A percentile compares a stretch with the other conserved stretches of the same genome.
Conservation (phyloP, 2,888 invertebrate genomes). For the Drepanosiphum platanoidis region DNA sequence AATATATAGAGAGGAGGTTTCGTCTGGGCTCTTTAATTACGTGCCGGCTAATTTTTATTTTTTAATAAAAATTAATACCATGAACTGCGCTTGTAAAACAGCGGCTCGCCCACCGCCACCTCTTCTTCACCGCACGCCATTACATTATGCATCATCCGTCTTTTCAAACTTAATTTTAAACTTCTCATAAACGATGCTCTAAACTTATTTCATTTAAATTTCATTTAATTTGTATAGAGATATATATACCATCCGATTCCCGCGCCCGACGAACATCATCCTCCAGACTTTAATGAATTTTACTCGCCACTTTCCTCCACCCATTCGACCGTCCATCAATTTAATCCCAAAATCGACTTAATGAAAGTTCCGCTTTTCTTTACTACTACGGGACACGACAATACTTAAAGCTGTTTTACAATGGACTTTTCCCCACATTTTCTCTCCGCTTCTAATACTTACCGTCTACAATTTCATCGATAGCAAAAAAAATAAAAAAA, state of each 20-base stretch:
- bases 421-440: constrained; percentile 35
- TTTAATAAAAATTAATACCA: constrained; percentile 60
- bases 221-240: constrained; percentile 59
- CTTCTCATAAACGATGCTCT: constrained; percentile 62
- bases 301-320: constrained; percentile 53
- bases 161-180: constrained; percentile 62
- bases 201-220: constrained; percentile 62
- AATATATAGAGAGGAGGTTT: constrained; percentile 9
- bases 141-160: constrained; percentile 58
- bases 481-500: background rate
- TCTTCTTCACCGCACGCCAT: constrained; percentile 46
- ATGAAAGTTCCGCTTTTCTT: constrained; percentile 60
- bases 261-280: constrained; percentile 55
- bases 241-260: constrained; percentile 49
- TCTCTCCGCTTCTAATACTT: background rate
- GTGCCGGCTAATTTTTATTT: constrained; percentile 60
- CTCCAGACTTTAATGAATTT: constrained; percentile 62
- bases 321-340: constrained; percentile 61
- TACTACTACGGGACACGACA: constrained; percentile 46
- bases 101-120: constrained; percentile 17
- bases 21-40: constrained; percentile 51
- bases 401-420: constrained; percentile 56
- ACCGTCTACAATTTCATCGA: constrained; percentile 16
- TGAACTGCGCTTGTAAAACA: constrained; percentile 60
- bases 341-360: constrained; percentile 62